Evolutionary conservation across 2,113 vertebrate species (phyloP).

Genomic region (Odontesthes bonariensis): DNA sequence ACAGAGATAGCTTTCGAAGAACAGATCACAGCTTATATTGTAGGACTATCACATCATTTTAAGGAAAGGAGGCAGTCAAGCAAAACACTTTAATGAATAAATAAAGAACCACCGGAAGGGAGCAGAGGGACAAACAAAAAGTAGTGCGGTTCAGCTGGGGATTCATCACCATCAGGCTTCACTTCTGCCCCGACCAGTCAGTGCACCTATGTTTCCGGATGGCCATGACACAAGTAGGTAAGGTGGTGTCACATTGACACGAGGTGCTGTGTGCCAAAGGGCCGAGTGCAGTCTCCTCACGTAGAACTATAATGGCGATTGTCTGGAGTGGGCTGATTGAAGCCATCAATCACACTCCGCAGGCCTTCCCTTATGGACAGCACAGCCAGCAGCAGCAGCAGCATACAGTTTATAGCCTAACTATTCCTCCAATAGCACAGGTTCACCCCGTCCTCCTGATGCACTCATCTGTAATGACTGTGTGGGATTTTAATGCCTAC

Average conservation of each 20-base stretch:
- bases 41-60: too few relatives aligned
- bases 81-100: too few relatives aligned
- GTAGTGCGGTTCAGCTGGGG: neutral
- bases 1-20: neutral
- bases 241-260: neutral
- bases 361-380: constrained; percentile 35
- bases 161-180: neutral
- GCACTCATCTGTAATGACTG: neutral
- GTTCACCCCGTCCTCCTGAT: neutral
- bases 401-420: constrained; percentile 36
- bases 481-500: neutral
- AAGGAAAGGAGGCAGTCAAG: too few relatives aligned
- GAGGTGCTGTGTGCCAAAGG: constrained; percentile 12
- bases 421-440: neutral
- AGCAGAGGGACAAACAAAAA: too few relatives aligned
- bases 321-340: constrained; percentile 63
- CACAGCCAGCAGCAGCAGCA: constrained; percentile 12
- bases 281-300: constrained; percentile 67
- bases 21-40: too few relatives aligned
- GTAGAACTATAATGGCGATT: constrained; percentile 63
- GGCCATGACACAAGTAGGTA: constrained; percentile 8
- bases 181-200: neutral
- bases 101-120: too few relatives aligned
- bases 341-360: constrained; percentile 69
- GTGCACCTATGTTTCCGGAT: constrained; percentile 15